Evolutionary conservation across 2,797 vertebrate genomes (phyloP), one percentile per base, ranked within the genome.

Genomic region (Ceyx erithaca): DNA sequence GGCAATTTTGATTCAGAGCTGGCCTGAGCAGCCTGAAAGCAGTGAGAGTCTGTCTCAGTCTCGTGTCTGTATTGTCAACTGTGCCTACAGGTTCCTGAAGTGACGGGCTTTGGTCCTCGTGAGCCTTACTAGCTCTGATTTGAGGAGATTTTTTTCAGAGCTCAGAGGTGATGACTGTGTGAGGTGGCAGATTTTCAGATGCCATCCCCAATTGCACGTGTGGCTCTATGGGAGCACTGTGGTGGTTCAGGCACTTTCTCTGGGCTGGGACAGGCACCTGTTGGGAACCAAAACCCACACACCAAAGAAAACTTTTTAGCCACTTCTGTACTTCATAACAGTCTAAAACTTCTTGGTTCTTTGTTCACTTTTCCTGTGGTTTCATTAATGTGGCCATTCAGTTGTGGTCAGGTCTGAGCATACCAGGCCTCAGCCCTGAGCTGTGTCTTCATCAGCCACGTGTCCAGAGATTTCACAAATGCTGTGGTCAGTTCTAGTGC

Each of bases 41-140:
- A 69, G 10, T 14, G 49, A 45, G 45, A 64, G 49, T 28, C 15
- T 80, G 20, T 84, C 51, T 95, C 62, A 80, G 1, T 61, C 7
- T 30, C 11, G 33, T 91, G 43, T 78, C 64, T 92, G 30, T 77
- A 10, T 63, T 87, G 54, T 87, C 63, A 61, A 3, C 64, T 80
- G 72, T 91, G 64, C 85, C 69, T 7, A 8, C 89, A 94, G 94
- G 72, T 92, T 90, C 86, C 58, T 49, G 75, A 64, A 77, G 57
- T 0, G 0, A 12, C 46, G 68, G 31, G 28, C 62, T 77, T 61
- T 92, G 64, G 61, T 70, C 43, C 54, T 68, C 30, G 13, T 45
- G 59, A 88, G 45, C 78, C 57, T 67, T 30, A 15, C 48, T 80
- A 71, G 83, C 83, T 91, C 80, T 86, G 54, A 62, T 49, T 4